Evolutionary conservation across 2,113 vertebrate species (phyloP).

Genomic region (Peromyscus maniculatus): DNA sequence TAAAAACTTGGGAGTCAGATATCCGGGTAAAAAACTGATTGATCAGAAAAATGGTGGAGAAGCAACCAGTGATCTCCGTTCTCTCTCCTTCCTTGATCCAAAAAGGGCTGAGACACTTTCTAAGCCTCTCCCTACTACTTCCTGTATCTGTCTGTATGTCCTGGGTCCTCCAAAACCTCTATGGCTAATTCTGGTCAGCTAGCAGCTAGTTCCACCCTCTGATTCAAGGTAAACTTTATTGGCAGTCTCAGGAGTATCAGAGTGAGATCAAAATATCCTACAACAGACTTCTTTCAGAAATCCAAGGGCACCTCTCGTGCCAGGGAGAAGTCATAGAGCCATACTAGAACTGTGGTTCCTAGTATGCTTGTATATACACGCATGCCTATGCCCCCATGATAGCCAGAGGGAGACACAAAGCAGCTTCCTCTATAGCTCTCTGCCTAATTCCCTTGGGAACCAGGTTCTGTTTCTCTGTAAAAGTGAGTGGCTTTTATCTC

Average conservation of each 20-base stretch:
- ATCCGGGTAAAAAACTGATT: too few species aligned
- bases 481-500: not conserved
- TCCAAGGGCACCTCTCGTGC: not conserved
- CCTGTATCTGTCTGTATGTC: not conserved
- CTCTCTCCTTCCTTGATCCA: not conserved
- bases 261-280: not conserved
- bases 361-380: too few species aligned
- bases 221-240: not conserved
- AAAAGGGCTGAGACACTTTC: not conserved
- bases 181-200: not conserved
- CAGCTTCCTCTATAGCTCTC: not conserved
- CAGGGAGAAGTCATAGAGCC: not conserved
- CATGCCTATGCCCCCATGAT: too few species aligned
- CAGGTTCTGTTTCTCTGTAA: constrained; percentile 24
- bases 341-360: not conserved
- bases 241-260: not conserved
- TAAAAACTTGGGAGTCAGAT: too few species aligned
- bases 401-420: not conserved
- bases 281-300: not conserved
- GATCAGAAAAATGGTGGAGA: too few species aligned
- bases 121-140: not conserved
- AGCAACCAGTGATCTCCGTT: too few species aligned
- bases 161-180: not conserved
- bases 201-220: not conserved
- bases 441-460: not conserved